Evolutionary conservation across 2,888 invertebrate species (phyloP).

Genomic region (Nebria salina): DNA sequence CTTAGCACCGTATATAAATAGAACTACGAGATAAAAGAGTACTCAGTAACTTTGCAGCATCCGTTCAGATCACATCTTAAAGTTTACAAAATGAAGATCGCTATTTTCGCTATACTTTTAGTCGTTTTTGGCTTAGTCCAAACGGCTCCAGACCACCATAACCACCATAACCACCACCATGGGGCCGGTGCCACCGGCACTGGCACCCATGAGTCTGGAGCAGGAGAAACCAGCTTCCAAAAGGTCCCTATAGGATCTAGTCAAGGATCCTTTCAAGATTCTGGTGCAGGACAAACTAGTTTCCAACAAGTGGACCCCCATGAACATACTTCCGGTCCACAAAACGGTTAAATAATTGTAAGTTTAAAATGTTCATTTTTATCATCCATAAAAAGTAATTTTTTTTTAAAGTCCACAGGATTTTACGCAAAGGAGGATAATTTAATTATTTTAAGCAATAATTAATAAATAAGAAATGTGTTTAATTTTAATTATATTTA

Average conservation of each 20-base stretch:
- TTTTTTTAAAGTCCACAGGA: no score
- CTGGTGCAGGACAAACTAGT: constrained; percentile 5
- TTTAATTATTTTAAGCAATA: not conserved
- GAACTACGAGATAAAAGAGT: not conserved
- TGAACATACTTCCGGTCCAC: constrained; percentile 29
- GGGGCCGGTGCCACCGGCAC: constrained; percentile 4
- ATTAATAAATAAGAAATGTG: not conserved
- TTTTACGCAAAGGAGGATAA: no score
- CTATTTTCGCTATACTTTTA: not conserved
- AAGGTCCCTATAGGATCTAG: not conserved
- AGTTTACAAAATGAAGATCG: not conserved
- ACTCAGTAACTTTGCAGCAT: not conserved
- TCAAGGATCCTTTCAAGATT: not conserved
- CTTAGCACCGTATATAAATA: constrained; percentile 4
- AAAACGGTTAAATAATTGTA: constrained; percentile 9
- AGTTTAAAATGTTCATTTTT: not conserved
- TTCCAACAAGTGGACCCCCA: constrained; percentile 19
- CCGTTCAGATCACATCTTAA: no score
- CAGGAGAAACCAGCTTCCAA: constrained; percentile 7
- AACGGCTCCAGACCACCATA: not conserved
- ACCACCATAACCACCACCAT: not conserved
- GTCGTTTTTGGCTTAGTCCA: not conserved
- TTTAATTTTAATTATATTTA: not conserved
- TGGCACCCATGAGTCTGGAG: not conserved
- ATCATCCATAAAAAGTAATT: no score